Conservation (phyloP, 2,797 vertebrate species). For the Aplochiton taeniatus region DNA sequence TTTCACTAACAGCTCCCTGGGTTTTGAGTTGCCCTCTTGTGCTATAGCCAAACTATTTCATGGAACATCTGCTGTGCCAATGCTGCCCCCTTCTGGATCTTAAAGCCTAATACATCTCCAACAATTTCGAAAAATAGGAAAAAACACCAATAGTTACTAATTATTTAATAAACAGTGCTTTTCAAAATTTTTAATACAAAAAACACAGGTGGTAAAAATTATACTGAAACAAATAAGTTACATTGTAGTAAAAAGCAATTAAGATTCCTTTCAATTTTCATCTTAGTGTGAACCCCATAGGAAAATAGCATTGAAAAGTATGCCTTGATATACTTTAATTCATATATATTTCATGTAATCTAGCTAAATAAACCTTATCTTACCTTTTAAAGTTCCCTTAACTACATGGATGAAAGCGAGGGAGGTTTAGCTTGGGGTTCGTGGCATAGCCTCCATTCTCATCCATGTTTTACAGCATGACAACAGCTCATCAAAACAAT, state of each 20-base stretch:
- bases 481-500: conserved; percentile 45
- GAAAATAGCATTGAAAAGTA: conserved; percentile 84
- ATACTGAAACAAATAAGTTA: conserved; percentile 82
- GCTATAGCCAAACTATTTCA: neutral
- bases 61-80: conserved; percentile 8
- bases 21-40: conserved; percentile 12
- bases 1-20: too few relatives aligned
- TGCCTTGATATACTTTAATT: conserved; percentile 73
- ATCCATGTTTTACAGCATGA: conserved; percentile 39
- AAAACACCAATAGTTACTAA: conserved; percentile 43
- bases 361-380: conserved; percentile 73
- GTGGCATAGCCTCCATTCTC: conserved; percentile 47
- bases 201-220: conserved; percentile 81
- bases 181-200: conserved; percentile 74
- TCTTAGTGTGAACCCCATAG: conserved; percentile 80
- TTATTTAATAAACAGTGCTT: conserved; percentile 76
- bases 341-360: conserved; percentile 58
- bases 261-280: conserved; percentile 69
- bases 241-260: conserved; percentile 81
- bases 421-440: conserved; percentile 48
- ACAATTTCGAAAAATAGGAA: neutral
- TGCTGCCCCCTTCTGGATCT: conserved; percentile 52
- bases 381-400: conserved; percentile 63
- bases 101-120: neutral
- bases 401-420: conserved; percentile 61